Conservation (phyloP, 2,113 vertebrate genomes). For the Tyrannus savana region DNA sequence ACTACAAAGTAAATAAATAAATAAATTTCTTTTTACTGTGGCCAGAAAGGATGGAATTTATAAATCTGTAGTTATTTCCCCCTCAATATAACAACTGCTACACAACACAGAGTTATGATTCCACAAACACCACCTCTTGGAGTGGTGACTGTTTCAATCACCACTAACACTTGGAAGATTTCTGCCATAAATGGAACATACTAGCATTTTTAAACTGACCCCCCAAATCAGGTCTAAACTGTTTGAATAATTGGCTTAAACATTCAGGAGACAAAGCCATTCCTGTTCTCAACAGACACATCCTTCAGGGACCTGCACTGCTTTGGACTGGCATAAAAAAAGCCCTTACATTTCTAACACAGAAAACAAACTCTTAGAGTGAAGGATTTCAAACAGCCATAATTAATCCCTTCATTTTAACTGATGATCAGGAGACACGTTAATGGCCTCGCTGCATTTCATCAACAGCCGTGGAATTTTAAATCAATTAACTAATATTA, state of each 20-base stretch:
- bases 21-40: neutral
- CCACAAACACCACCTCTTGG: neutral
- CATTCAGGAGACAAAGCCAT: neutral
- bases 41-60: neutral
- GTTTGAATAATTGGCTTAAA: neutral
- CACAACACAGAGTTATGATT: neutral
- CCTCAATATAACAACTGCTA: neutral
- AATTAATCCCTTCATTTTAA: neutral
- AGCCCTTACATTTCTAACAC: neutral
- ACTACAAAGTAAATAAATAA: neutral
- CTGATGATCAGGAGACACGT: neutral
- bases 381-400: neutral
- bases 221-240: neutral
- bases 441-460: neutral
- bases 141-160: neutral
- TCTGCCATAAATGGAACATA: neutral
- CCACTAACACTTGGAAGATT: neutral
- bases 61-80: neutral
- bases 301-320: neutral
- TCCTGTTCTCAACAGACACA: neutral
- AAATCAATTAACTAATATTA: neutral
- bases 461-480: conserved; percentile 2
- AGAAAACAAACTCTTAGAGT: neutral
- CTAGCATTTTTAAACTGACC: neutral
- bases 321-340: neutral